Evolutionary conservation across 2,113 vertebrate species (phyloP), one percentile per base, ranked within the genome.

Genomic region (Plotosus lineatus): DNA sequence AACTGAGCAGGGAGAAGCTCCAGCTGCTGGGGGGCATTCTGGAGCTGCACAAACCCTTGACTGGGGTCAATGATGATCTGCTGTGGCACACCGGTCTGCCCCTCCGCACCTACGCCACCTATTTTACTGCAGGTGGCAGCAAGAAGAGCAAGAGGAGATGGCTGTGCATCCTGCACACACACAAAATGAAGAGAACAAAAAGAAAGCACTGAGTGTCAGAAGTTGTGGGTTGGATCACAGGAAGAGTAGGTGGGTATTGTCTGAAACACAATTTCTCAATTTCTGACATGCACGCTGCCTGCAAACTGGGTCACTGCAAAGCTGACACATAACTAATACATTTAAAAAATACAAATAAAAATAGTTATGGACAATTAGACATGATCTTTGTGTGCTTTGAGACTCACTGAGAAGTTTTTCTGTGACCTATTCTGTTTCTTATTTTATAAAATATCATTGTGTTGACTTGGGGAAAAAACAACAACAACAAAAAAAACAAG

Each of bases 51-150:
- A 88, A 97, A 92, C 86, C 96, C 96, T 87, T 96, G 94, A 92
- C 95, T 96, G 55, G 96, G 93, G 91, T 98, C 97, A 92, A 98
- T 95, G 84, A 96, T 94, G 87, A 96, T 94, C 83, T 95, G 95
- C 88, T 96, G 92, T 79, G 95, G 97, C 88, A 94, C 93, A 86
- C 93, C 94, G 48, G 91, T 90, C 91, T 96, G 95, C 88, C 93
- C 95, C 90, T 97, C 96, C 88, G 94, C 94, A 80, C 95, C 93
- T 87, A 94, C 96, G 88, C 97, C 98, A 91, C 97, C 98, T 91
- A 99, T 99, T 93, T 99, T 99, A 94, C 98, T 99, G 96, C 98
- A 99, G 90, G 98, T 99, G 86, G 98, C 98, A 83, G 97, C 97
- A 84, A 99, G 95, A 90, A 99, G 93, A 92, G 98, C 98, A 1